These are phyloP conservation scores for Mesembrinibis cayennensis DNA, from an alignment of 2,113 vertebrate species.

Conservation along the genomic window DNA sequence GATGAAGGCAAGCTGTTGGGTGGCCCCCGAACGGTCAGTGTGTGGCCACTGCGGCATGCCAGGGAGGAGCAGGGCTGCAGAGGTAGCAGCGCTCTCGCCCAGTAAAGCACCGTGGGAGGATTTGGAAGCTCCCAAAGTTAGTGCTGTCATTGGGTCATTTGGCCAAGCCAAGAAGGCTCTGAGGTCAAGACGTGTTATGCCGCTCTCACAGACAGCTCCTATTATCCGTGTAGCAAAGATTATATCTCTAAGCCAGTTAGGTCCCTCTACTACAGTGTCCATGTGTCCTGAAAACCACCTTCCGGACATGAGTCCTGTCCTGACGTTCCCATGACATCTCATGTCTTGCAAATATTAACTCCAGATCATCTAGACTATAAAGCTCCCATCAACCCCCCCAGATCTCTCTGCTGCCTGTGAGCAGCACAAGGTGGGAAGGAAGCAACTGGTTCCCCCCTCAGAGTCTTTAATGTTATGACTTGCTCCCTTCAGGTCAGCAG, in stretches of 20 bases:
- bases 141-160: not conserved
- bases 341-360: not conserved
- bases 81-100: fast-evolving
- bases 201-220: not conserved
- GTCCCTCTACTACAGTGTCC: not conserved
- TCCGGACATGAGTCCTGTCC: not conserved
- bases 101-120: not conserved
- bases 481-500: not conserved
- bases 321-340: not conserved
- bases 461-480: not conserved
- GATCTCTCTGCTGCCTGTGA: not conserved
- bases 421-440: not conserved
- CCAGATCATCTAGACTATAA: not conserved
- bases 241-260: not conserved
- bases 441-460: not conserved
- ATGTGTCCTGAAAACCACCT: not conserved
- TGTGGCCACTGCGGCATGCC: not conserved
- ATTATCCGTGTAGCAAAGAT: not conserved
- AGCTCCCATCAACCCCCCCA: fast-evolving
- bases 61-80: fast-evolving
- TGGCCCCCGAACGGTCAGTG: no score
- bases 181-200: fast-evolving
- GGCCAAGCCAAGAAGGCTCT: not conserved
- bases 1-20: not conserved
- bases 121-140: not conserved